phyloP scores from a whole-genome alignment of 30 jellyfish, hydroid and myxozoan genomes.

The Sanderia malayensis region DNA sequence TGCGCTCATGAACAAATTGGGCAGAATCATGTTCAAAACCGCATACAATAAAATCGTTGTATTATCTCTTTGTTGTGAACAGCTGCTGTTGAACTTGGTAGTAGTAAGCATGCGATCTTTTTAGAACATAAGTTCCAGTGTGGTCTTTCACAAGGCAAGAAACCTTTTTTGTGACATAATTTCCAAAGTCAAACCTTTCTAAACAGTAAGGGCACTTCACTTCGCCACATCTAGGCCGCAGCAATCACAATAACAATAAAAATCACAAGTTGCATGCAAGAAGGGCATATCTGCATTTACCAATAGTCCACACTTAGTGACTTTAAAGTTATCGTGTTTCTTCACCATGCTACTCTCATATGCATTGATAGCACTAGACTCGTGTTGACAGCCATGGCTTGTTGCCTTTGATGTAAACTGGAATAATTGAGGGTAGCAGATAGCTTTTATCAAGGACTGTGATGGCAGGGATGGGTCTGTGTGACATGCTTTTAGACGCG shows the following conservation, averaged over 20 bases:
- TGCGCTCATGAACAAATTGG: slow-evolving; percentile 18
- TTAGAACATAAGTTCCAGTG: neutral
- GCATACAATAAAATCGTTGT: slow-evolving; percentile 39
- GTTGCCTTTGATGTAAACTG: slow-evolving; percentile 34
- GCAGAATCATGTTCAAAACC: slow-evolving; percentile 36
- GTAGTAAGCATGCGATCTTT: slow-evolving; percentile 14
- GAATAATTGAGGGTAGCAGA: slow-evolving; percentile 49
- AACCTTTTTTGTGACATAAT: slow-evolving; percentile 6
- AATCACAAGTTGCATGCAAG: slow-evolving; percentile 41
- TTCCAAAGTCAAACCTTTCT: slow-evolving; percentile 12
- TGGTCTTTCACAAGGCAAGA: slow-evolving; percentile 13
- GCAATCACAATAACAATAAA: slow-evolving; percentile 28
- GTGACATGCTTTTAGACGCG: slow-evolving; percentile 49
- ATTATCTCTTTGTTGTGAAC: slow-evolving; percentile 20
- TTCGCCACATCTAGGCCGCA: slow-evolving; percentile 50
- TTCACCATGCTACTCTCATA: slow-evolving; percentile 23
- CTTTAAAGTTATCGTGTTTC: slow-evolving; percentile 33
- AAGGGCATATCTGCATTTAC: slow-evolving; percentile 27
- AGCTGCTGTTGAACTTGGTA: slow-evolving; percentile 64
- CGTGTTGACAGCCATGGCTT: slow-evolving; percentile 45
- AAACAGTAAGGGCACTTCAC: slow-evolving; percentile 41
- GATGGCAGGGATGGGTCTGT: slow-evolving; percentile 59
- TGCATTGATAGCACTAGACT: slow-evolving; percentile 26
- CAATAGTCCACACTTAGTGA: slow-evolving; percentile 31
- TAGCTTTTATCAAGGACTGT: slow-evolving; percentile 48